These are phyloP conservation scores for Centruroides sculpturatus DNA, from an alignment of 1,140 invertebrate species.

Conservation along the genomic window DNA sequence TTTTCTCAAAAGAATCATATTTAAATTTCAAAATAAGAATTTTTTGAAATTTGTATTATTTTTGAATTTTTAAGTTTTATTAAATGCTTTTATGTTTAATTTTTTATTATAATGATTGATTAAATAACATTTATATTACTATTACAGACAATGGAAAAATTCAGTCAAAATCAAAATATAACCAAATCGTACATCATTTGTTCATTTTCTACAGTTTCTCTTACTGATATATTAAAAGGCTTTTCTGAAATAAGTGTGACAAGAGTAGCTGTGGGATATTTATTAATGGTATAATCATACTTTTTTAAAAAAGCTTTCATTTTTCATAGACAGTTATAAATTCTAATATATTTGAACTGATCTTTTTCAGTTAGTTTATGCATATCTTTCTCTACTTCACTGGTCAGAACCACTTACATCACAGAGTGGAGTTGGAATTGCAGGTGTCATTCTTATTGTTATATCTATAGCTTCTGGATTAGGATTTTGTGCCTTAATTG, in stretches of 20 bases:
- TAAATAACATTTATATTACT: no score
- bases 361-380: constrained; percentile 56
- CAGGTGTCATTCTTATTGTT: constrained; percentile 72
- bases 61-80: no score
- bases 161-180: constrained; percentile 14
- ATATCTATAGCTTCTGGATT: constrained; percentile 69
- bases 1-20: no score
- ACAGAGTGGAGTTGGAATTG: constrained; percentile 66
- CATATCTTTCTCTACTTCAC: constrained; percentile 56
- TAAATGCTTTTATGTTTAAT: no score
- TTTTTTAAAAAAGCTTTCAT: no score
- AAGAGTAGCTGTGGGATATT: constrained; percentile 71
- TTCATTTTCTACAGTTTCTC: constrained; percentile 77
- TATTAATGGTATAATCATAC: constrained; percentile 55
- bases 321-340: no score
- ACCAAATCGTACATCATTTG: constrained; percentile 52
- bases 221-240: constrained; percentile 78
- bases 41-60: no score
- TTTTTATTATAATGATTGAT: no score
- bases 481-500: constrained; percentile 81
- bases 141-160: constrained; percentile 36
- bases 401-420: constrained; percentile 68
- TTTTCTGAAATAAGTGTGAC: constrained; percentile 74
- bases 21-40: no score
- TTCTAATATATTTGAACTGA: neutral